These are phyloP conservation scores for Tineola bisselliella DNA, from an alignment of 2,888 invertebrate genomes.

Conservation along the genomic window DNA sequence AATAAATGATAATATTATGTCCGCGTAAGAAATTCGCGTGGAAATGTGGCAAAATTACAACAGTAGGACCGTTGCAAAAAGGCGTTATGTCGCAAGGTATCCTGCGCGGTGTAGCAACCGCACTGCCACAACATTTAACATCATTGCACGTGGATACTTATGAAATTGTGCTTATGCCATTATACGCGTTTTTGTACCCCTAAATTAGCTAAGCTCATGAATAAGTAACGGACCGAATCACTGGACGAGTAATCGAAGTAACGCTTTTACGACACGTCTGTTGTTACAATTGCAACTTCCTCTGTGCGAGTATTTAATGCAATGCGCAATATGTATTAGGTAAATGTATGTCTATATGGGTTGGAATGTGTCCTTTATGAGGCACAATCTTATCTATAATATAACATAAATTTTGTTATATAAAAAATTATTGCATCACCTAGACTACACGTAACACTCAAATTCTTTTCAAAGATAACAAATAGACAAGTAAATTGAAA, in stretches of 20 bases:
- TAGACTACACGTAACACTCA: not conserved
- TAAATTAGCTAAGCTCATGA: constrained; percentile 47
- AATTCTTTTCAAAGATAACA: not conserved
- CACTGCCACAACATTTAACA: constrained; percentile 18
- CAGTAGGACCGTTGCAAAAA: constrained; percentile 40
- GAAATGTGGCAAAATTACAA: constrained; percentile 29
- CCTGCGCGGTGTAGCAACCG: constrained; percentile 21
- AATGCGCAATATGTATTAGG: not conserved
- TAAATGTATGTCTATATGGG: not conserved
- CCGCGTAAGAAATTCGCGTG: not conserved
- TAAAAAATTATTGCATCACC: not conserved
- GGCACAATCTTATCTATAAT: not conserved
- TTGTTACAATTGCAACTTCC: not conserved
- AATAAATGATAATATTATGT: not conserved
- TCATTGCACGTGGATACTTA: constrained; percentile 50
- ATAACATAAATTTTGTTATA: not conserved
- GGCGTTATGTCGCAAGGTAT: constrained; percentile 42
- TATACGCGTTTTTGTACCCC: constrained; percentile 46
- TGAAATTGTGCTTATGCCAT: constrained; percentile 48
- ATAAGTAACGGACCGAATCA: constrained; percentile 23
- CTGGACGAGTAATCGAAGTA: not conserved
- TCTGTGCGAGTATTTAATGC: not conserved
- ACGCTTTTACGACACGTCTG: not conserved
- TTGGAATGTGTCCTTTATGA: not conserved
- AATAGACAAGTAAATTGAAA: not conserved